Evolutionary conservation across 2,888 invertebrate species (phyloP).

Genomic region (Theodoxus fluviatilis): DNA sequence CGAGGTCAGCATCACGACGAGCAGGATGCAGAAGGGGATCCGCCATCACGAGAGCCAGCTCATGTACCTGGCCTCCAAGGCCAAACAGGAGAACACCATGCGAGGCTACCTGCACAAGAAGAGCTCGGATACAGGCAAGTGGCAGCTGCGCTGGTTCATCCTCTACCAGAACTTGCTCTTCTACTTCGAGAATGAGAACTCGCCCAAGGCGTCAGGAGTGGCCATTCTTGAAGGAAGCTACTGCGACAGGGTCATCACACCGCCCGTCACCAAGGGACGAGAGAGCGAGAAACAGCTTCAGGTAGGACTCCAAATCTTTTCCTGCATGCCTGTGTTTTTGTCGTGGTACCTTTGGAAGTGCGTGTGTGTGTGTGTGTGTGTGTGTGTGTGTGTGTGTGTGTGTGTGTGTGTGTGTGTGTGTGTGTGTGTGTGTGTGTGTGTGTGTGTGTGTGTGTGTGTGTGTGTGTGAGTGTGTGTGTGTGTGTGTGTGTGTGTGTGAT

Average conservation of each 20-base stretch:
- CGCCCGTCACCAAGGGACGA: conserved; percentile 50
- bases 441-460: not conserved
- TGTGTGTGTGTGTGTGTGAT: conserved; percentile 5
- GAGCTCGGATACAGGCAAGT: conserved; percentile 84
- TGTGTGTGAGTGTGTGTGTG: not conserved
- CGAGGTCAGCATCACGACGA: too few relatives aligned
- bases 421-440: not conserved
- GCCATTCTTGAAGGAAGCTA: conserved; percentile 88
- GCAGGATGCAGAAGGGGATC: conserved; percentile 80
- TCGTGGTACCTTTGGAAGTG: not conserved
- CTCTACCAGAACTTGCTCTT: conserved; percentile 84
- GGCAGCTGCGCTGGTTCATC: conserved; percentile 74
- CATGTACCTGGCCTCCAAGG: conserved; percentile 82
- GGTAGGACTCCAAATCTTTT: not conserved
- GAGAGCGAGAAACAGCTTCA: conserved; percentile 62
- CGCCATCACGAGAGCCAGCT: conserved; percentile 84
- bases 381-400: not conserved
- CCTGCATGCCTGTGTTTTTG: not conserved
- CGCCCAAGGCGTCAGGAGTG: conserved; percentile 81
- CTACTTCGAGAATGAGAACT: conserved; percentile 86
- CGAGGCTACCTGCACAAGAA: conserved; percentile 85
- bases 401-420: not conserved
- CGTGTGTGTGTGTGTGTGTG: not conserved
- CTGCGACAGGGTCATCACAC: conserved; percentile 64
- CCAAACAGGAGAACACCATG: conserved; percentile 83